Percentiles rank a stretch among this genome's conserved stretches.
These are phyloP conservation scores for Micromussa lordhowensis DNA, from an alignment of 92 coral and sea anemone genomes.

Conservation along the genomic window DNA sequence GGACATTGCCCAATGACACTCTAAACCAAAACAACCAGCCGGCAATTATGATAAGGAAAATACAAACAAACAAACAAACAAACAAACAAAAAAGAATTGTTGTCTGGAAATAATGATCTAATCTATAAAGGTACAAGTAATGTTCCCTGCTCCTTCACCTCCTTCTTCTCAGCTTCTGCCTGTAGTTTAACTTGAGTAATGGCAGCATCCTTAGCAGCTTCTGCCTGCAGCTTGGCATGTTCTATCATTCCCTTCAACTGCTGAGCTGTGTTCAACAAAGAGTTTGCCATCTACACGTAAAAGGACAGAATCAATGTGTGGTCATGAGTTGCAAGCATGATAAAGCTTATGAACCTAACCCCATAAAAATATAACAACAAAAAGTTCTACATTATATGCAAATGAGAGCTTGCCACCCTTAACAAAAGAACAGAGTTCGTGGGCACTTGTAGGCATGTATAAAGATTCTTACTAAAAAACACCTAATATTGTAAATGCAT, in stretches of 20 bases:
- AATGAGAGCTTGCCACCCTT: too few relatives aligned
- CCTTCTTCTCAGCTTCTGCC: constrained; percentile 98
- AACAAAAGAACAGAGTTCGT: too few relatives aligned
- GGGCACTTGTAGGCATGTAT: too few relatives aligned
- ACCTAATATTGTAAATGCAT: too few relatives aligned
- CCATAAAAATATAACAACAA: background rate
- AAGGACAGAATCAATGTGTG: background rate
- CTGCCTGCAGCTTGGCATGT: constrained; percentile 96
- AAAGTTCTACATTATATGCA: too few relatives aligned
- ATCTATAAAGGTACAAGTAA: background rate
- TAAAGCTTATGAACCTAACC: background rate
- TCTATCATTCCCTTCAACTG: constrained; percentile 95
- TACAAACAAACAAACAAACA: too few relatives aligned
- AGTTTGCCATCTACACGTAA: constrained; percentile 81
- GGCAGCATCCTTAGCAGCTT: constrained; percentile 92
- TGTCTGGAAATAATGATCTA: background rate
- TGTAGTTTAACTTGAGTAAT: constrained; percentile 95
- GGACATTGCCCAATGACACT: too few relatives aligned
- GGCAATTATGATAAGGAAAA: too few relatives aligned
- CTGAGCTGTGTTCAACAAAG: constrained; percentile 89
- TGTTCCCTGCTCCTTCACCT: constrained; percentile 50
- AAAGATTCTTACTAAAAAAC: too few relatives aligned
- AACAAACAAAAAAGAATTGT: too few relatives aligned
- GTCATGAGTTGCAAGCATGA: too few relatives aligned
- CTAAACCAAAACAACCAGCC: too few relatives aligned